These are phyloP conservation scores for Corythornis madagascariensis DNA, from an alignment of 2,113 vertebrate species.

Conservation along the genomic window DNA sequence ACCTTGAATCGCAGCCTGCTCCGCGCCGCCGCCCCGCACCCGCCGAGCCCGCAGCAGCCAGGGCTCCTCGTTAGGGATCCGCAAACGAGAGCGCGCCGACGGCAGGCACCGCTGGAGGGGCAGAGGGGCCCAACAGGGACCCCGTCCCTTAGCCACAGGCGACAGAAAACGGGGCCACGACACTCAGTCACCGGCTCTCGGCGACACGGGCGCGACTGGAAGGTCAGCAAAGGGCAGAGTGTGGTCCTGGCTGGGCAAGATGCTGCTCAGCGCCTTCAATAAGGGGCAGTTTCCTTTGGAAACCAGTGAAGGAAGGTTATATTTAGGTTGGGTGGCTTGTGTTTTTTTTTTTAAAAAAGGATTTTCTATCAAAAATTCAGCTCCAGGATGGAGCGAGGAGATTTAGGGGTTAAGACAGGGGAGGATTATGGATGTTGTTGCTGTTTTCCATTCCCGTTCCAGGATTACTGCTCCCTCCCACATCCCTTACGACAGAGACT, in stretches of 20 bases:
- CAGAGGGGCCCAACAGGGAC: rapidly evolving
- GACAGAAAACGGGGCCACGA: neutral
- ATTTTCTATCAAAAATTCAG: neutral
- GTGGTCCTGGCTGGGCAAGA: rapidly evolving
- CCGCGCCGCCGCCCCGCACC: neutral
- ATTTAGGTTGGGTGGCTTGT: neutral
- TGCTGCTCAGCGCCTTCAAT: neutral
- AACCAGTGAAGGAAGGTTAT: neutral
- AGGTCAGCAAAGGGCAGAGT: neutral
- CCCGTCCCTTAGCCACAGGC: rapidly evolving
- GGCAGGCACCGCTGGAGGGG: neutral
- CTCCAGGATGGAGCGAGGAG: neutral
- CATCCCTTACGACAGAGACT: neutral
- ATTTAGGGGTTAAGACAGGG: neutral
- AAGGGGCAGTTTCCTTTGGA: neutral
- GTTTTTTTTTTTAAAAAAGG: neutral
- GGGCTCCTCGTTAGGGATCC: neutral
- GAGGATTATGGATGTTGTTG: neutral
- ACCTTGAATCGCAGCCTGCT: conserved; percentile 78
- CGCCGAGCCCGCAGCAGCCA: neutral
- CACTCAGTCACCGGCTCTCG: neutral
- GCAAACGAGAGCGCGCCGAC: neutral
- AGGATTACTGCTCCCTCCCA: neutral
- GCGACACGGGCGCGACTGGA: rapidly evolving
- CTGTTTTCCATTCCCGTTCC: neutral